These are phyloP conservation scores for Cuniculus paca DNA, from an alignment of 2,797 vertebrate genomes.

Conservation along the genomic window DNA sequence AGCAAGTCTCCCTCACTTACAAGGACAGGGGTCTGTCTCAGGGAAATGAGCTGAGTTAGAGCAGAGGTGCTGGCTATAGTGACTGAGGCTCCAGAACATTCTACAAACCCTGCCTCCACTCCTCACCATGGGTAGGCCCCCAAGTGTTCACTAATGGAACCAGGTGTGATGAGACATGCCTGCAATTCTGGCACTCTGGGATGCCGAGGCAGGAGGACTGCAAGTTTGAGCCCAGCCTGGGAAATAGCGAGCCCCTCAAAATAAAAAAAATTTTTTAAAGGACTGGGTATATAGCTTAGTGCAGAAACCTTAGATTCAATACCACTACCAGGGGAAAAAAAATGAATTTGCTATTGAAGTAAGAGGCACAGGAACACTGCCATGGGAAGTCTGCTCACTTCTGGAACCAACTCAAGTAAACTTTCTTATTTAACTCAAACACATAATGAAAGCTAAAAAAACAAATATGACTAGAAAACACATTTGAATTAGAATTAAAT, in stretches of 20 bases:
- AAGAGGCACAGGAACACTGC: neutral
- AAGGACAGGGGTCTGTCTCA: neutral
- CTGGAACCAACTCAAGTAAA: constrained; percentile 10
- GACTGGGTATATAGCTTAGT: neutral
- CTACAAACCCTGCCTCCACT: neutral
- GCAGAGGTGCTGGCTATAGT: neutral
- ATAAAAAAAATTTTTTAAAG: neutral
- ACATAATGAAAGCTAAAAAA: constrained; percentile 26
- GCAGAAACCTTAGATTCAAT: neutral
- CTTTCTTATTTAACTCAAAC: neutral
- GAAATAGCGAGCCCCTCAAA: neutral
- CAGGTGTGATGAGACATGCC: neutral
- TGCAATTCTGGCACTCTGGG: neutral
- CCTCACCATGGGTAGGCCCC: neutral
- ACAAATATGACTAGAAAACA: neutral
- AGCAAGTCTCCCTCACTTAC: neutral
- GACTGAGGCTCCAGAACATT: neutral
- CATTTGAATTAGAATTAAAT: neutral
- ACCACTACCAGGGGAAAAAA: neutral
- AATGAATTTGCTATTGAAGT: neutral
- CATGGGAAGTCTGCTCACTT: neutral
- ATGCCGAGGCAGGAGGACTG: neutral
- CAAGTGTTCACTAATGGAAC: neutral
- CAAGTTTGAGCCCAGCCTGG: neutral
- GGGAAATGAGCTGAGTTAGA: neutral